Percentiles rank a stretch among this genome's conserved stretches.
Conservation (phyloP, 2,113 vertebrate genomes). For the Aldabrachelys gigantea region DNA sequence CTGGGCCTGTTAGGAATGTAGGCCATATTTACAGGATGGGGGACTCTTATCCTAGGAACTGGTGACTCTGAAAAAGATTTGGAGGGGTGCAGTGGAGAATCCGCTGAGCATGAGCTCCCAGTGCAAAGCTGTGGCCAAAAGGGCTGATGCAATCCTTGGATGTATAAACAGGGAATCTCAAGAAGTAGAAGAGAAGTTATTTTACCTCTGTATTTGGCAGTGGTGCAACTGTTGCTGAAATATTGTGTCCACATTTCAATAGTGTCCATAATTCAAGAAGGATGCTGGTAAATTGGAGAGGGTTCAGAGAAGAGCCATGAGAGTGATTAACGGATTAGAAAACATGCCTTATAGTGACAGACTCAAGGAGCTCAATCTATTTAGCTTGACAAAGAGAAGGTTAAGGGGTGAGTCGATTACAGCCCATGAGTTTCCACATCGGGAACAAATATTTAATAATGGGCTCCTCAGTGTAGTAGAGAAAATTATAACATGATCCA, state of each 20-base stretch:
- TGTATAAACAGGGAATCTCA: background rate
- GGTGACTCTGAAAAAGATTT: background rate
- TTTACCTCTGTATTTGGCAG: background rate
- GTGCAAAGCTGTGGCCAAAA: background rate
- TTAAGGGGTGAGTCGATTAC: background rate
- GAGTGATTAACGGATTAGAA: background rate
- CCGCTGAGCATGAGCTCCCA: background rate
- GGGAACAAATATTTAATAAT: background rate
- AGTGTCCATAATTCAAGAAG: background rate
- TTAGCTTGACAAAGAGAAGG: background rate
- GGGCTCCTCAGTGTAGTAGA: background rate
- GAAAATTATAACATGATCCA: background rate
- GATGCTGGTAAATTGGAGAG: background rate
- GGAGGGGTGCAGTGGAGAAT: background rate
- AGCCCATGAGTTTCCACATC: background rate
- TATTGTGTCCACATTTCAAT: background rate
- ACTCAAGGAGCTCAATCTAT: background rate
- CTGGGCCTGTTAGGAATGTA: background rate
- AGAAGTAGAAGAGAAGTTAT: background rate
- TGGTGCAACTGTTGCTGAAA: background rate
- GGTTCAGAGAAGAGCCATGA: background rate
- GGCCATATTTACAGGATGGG: background rate
- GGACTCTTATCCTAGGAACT: background rate
- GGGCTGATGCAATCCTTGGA: background rate
- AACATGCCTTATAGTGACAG: background rate